Evolutionary conservation across 2,797 vertebrate genomes (phyloP), one percentile per base, ranked within the genome.

Genomic region (Poecilia gillii): DNA sequence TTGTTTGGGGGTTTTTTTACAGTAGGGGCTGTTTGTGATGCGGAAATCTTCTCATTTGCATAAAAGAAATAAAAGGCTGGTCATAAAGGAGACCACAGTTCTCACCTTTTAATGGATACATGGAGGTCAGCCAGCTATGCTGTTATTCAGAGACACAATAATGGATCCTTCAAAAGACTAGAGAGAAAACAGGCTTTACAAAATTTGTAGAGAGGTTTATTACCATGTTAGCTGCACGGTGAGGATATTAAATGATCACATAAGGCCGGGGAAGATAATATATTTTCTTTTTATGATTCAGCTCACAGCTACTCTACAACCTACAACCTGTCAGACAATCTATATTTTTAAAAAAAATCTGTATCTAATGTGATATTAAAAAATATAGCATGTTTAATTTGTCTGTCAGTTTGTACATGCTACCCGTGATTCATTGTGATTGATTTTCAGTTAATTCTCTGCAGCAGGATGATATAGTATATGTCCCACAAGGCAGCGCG

Each of bases 371-470:
- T 71, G 72, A 93, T 91, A 82, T 91, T 84, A 36, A 88, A 92
- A 91, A 91, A 88, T 87, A 89, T 82, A 83, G 77, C 90, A 91
- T 83, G 77, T 81, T 88, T 92, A 92, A 83, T 92, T 93, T 74
- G 90, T 90, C 82, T 89, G 89, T 90, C 90, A 91, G 74, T 83
- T 87, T 88, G 73, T 83, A 57, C 78, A 43, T 25, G 20, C 83
- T 87, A 49, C 72, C 74, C 74, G 82, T 83, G 86, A 84, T 89
- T 93, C 87, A 91, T n/a, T 0, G 18, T 78, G 92, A 95, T 90
- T 91, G 90, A 92, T 94, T 93, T 90, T 85, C 79, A 77, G 81
- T 88, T 90, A 88, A 90, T 84, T 91, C 87, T 79, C 84, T 74
- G 84, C 78, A 85, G 89, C 78, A 72, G 45, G 74, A 89, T 80